Conservation (phyloP, 2,797 vertebrate genomes). For the Hapalemur alaotrensis region DNA sequence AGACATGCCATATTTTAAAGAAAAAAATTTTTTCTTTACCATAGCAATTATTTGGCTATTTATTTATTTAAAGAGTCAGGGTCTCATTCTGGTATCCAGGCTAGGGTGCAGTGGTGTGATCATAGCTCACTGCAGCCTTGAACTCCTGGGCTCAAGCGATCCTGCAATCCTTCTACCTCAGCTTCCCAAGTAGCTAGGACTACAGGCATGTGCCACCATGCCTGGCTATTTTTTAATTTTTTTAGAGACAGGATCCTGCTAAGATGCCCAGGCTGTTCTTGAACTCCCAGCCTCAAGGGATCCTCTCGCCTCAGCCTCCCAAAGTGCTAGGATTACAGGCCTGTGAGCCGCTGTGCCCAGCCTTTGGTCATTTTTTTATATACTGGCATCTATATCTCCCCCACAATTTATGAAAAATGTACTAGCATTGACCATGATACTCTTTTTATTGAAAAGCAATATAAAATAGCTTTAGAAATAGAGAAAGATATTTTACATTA, state of each 20-base stretch:
- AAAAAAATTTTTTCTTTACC: not conserved
- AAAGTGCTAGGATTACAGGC: not conserved
- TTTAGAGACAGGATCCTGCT: not conserved
- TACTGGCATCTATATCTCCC: not conserved
- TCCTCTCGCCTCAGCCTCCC: not conserved
- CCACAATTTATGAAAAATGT: conserved; percentile 22
- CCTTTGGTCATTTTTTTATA: conserved; percentile 16
- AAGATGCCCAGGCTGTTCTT: not conserved
- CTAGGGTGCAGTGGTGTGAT: not conserved
- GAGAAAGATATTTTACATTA: conserved; percentile 58
- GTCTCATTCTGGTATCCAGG: not conserved
- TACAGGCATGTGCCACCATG: not conserved
- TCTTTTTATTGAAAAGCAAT: conserved; percentile 74
- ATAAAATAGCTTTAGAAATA: conserved; percentile 64
- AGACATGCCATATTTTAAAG: not conserved
- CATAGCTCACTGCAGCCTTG: not conserved
- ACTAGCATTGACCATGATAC: conserved; percentile 53
- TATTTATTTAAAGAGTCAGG: not conserved
- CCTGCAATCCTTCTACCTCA: not conserved
- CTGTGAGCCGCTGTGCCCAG: not conserved
- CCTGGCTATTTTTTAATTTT: not conserved
- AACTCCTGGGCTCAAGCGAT: not conserved
- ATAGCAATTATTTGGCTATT: not conserved
- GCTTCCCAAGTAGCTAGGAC: not conserved
- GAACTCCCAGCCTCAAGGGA: not conserved